These are phyloP conservation scores for Moxostoma hubbsi DNA, from an alignment of 2,797 vertebrate species.

Conservation along the genomic window DNA sequence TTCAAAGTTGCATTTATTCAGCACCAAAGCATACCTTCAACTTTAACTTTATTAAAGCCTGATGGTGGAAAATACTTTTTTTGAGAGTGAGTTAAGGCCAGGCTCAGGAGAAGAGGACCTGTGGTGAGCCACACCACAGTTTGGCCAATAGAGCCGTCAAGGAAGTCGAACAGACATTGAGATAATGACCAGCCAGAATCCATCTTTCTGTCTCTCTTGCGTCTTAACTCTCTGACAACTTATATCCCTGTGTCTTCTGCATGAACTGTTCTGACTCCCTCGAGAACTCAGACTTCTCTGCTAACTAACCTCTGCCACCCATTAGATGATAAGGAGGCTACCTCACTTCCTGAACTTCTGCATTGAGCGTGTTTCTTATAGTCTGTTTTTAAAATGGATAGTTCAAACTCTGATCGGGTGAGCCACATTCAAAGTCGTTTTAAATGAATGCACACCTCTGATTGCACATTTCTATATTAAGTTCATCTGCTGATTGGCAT, in stretches of 20 bases:
- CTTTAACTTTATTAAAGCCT: no score
- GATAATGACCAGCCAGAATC: conserved; percentile 41
- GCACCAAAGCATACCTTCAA: no score
- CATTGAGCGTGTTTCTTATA: no score
- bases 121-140: conserved; percentile 15
- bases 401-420: no score
- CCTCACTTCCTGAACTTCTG: no score
- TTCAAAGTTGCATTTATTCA: no score
- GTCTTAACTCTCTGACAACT: conserved; percentile 16
- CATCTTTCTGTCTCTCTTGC: conserved; percentile 12
- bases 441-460: no score
- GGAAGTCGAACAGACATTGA: conserved; percentile 45
- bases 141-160: conserved; percentile 26
- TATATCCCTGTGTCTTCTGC: conserved; percentile 36
- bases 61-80: not conserved
- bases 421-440: no score
- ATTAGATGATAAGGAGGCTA: no score
- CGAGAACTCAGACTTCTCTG: not conserved
- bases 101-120: conserved; percentile 19
- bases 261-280: not conserved
- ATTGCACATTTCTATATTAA: no score
- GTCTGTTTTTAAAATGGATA: no score
- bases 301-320: not conserved
- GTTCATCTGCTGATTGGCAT: no score
- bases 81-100: conserved; percentile 16